Evolutionary conservation across 1,140 invertebrate genomes (phyloP).

Genomic region (Drosophila cardini): DNA sequence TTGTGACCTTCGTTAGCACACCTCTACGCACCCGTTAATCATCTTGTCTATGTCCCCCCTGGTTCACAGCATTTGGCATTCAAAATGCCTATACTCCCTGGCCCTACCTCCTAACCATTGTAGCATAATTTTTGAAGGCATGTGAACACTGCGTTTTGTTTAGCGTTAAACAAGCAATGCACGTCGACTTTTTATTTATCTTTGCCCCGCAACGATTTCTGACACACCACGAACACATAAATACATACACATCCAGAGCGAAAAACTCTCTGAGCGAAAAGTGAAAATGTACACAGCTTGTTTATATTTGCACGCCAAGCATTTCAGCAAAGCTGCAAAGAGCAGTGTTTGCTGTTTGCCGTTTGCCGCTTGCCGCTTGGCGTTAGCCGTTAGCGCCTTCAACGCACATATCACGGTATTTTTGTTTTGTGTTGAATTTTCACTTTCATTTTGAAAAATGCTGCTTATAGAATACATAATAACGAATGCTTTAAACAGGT

Average conservation of each 20-base stretch:
- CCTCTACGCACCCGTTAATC: conserved; percentile 24
- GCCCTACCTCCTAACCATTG: background rate
- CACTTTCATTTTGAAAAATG: conserved; percentile 67
- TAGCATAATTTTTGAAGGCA: background rate
- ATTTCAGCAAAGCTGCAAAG: conserved; percentile 39
- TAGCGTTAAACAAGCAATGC: conserved; percentile 61
- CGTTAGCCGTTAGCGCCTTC: conserved; percentile 12
- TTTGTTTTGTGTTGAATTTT: conserved; percentile 78
- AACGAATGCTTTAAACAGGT: conserved; percentile 18
- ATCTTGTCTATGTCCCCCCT: conserved; percentile 39
- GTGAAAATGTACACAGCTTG: conserved; percentile 80
- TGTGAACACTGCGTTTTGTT: conserved; percentile 33
- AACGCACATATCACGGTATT: conserved; percentile 62
- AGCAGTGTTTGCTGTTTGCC: conserved; percentile 12
- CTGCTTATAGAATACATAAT: conserved; percentile 26
- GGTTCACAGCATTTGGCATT: conserved; percentile 17
- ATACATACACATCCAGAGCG: conserved; percentile 18
- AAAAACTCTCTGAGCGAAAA: conserved; percentile 45
- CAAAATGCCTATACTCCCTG: conserved; percentile 1
- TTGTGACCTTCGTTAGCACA: conserved; percentile 26
- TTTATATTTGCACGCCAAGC: conserved; percentile 69
- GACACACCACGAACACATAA: conserved; percentile 42
- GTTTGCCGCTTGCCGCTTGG: conserved; percentile 20
- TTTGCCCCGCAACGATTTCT: conserved; percentile 50
- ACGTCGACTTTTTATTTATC: conserved; percentile 79